Percentiles rank a stretch among this genome's conserved stretches.
phyloP scores from a whole-genome alignment of 2,113 vertebrate species.

The Salminus brasiliensis region DNA sequence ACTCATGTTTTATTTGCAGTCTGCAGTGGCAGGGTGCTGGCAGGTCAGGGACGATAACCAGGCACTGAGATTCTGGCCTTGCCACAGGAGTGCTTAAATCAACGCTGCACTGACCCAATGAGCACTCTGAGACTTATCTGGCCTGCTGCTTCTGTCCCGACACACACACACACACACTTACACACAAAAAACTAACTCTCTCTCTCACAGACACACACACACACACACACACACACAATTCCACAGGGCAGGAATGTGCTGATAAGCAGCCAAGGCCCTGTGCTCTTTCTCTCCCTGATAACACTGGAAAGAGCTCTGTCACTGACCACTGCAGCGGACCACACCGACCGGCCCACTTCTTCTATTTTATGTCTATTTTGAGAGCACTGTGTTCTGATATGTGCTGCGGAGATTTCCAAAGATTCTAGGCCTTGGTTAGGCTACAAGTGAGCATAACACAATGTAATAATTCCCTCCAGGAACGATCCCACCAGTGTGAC shows the following conservation, averaged over 20 bases:
- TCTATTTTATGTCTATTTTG: neutral
- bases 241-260: conserved; percentile 71
- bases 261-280: conserved; percentile 68
- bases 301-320: conserved; percentile 11
- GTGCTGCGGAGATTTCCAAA: neutral
- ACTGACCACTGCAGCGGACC: neutral
- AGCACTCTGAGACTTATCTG: conserved; percentile 60
- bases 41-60: conserved; percentile 49
- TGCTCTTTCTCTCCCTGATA: conserved; percentile 57
- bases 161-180: conserved; percentile 55
- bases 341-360: neutral
- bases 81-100: conserved; percentile 52
- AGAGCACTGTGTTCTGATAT: neutral
- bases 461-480: neutral
- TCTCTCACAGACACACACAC: conserved; percentile 50
- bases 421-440: neutral
- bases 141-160: conserved; percentile 48
- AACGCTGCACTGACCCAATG: conserved; percentile 67
- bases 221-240: conserved; percentile 49
- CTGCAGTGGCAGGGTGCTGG: conserved; percentile 47
- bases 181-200: conserved; percentile 41
- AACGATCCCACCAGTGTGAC: neutral
- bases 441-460: neutral
- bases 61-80: conserved; percentile 29
- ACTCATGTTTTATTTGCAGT: conserved; percentile 54